Evolutionary conservation across 2,797 vertebrate species (phyloP).

Genomic region (Tolypeutes matacus): DNA sequence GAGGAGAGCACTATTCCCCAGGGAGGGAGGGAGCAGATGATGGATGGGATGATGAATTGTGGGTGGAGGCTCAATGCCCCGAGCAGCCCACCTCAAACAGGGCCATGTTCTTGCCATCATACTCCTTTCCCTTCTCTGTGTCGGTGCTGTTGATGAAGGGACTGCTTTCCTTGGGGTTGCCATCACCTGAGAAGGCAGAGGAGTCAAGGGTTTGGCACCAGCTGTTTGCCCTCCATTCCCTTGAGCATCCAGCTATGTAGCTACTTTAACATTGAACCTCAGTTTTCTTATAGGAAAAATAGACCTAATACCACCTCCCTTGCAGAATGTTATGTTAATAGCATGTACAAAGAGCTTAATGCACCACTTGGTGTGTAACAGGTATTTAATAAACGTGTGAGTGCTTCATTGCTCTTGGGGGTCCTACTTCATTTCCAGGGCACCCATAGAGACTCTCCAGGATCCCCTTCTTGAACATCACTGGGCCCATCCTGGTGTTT

Average conservation of each 20-base stretch:
- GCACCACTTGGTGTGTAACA: background rate
- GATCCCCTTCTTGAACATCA: background rate
- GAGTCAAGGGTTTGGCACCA: background rate
- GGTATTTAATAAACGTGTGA: background rate
- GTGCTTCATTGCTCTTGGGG: background rate
- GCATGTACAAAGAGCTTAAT: background rate
- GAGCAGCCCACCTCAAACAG: conserved; percentile 94
- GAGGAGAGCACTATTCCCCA: background rate
- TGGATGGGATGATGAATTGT: background rate
- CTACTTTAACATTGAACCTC: background rate
- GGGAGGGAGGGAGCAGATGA: background rate
- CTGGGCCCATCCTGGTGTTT: background rate
- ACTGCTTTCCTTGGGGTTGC: conserved; percentile 98
- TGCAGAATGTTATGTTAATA: background rate
- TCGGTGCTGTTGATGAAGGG: conserved; percentile 99
- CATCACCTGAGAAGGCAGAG: conserved; percentile 91
- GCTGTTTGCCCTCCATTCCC: too few relatives aligned
- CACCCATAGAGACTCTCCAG: background rate
- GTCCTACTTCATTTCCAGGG: background rate
- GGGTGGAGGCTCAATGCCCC: rapidly evolving
- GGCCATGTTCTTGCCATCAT: conserved; percentile 98
- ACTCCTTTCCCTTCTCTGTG: conserved; percentile 96
- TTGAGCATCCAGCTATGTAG: background rate
- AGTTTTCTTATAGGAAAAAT: background rate
- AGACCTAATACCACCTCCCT: background rate